Evolutionary conservation across 2,888 invertebrate genomes (phyloP).

Genomic region (Rhamnusium bicolor): DNA sequence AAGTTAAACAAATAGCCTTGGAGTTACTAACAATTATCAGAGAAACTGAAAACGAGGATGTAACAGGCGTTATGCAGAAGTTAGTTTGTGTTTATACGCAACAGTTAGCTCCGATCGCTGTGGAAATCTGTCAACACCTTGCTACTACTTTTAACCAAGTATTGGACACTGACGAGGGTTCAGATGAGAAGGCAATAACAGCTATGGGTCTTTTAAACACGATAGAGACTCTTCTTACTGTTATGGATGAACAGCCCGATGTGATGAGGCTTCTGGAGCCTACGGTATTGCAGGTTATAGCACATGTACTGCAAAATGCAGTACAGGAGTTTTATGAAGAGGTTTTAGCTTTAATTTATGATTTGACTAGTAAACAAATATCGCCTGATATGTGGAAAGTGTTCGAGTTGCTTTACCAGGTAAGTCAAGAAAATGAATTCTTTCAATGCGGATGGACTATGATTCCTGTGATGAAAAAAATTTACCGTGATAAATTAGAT

Average conservation of each 20-base stretch:
- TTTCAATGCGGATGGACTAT: too few relatives aligned
- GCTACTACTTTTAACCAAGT: constrained; percentile 84
- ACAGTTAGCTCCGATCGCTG: constrained; percentile 92
- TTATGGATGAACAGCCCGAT: constrained; percentile 90
- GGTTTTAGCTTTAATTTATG: constrained; percentile 92
- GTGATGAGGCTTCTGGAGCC: constrained; percentile 93
- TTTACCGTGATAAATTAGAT: too few relatives aligned
- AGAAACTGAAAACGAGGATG: constrained; percentile 97
- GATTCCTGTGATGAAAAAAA: too few relatives aligned
- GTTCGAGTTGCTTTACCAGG: constrained; percentile 87
- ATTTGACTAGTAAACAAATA: constrained; percentile 89
- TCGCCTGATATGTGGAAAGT: constrained; percentile 98
- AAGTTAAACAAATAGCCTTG: constrained; percentile 85
- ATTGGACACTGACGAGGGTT: constrained; percentile 87
- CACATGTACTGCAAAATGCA: constrained; percentile 85
- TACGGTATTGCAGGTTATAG: constrained; percentile 91
- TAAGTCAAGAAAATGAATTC: constrained; percentile 61
- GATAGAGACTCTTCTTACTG: constrained; percentile 93
- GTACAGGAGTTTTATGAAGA: constrained; percentile 95
- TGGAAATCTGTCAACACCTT: constrained; percentile 95
- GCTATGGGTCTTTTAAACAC: constrained; percentile 98
- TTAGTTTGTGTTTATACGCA: constrained; percentile 92
- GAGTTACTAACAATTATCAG: constrained; percentile 93
- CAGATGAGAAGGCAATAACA: constrained; percentile 96
- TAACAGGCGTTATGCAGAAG: constrained; percentile 96